phyloP scores from a whole-genome alignment of 2,797 vertebrate species.

The Gambelia wislizenii region DNA sequence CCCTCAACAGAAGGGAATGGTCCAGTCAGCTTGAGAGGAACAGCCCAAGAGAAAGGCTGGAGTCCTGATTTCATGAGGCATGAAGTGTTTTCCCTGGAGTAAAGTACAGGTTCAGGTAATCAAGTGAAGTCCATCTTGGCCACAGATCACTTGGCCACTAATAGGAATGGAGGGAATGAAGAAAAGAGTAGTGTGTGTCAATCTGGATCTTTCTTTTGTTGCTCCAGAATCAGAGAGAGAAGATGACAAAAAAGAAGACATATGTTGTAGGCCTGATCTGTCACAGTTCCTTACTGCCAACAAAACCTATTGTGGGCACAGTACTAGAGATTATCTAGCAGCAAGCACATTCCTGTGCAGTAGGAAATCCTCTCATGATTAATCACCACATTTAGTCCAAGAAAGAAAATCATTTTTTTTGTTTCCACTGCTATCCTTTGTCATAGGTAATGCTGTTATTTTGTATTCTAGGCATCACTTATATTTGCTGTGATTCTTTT shows the following conservation, averaged over 20 bases:
- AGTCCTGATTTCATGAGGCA: neutral
- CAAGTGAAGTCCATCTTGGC: neutral
- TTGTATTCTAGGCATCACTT: neutral
- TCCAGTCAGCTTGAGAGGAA: neutral
- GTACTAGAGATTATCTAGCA: neutral
- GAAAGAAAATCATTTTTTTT: neutral
- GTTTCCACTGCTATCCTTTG: neutral
- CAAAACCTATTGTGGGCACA: neutral
- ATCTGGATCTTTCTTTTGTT: neutral
- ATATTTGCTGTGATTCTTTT: neutral
- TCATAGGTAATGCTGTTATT: neutral
- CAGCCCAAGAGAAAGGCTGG: neutral
- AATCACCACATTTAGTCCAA: neutral
- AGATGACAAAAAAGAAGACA: neutral
- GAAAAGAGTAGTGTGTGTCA: neutral
- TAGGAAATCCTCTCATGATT: neutral
- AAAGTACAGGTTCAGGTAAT: neutral
- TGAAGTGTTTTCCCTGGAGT: neutral
- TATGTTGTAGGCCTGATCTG: neutral
- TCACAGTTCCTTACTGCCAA: neutral
- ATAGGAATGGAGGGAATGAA: neutral
- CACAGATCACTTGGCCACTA: neutral
- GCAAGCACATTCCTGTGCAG: neutral
- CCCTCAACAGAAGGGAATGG: neutral
- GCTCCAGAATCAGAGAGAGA: neutral